Percentiles rank a stretch among this genome's conserved stretches.
These are phyloP conservation scores for Metridium senile DNA, from an alignment of 92 coral and sea anemone species.

Conservation along the genomic window DNA sequence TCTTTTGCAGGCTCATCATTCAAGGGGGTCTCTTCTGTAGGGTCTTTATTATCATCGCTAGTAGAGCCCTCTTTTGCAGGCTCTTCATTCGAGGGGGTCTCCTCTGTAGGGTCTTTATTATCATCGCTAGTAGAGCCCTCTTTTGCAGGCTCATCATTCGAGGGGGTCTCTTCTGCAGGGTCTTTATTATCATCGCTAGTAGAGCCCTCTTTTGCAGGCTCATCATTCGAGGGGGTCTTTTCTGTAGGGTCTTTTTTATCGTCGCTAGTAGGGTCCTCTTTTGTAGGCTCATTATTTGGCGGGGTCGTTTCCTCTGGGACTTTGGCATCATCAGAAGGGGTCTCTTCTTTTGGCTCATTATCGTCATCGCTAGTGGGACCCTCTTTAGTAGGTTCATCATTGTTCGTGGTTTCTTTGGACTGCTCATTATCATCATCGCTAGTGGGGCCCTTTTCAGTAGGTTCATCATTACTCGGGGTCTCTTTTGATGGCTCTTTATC, in stretches of 20 bases:
- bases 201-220: neutral
- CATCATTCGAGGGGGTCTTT: neutral
- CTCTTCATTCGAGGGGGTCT: neutral
- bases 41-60: neutral
- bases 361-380: neutral
- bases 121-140: neutral
- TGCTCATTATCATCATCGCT: constrained; percentile 14
- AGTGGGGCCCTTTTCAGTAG: neutral
- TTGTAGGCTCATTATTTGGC: constrained; percentile 1
- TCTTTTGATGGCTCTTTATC: no score
- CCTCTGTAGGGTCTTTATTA: neutral
- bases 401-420: no score
- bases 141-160: neutral
- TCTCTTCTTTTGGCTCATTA: neutral
- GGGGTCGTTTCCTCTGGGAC: neutral
- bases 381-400: no score
- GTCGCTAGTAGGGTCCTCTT: neutral
- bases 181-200: constrained; percentile 11
- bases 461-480: neutral
- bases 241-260: neutral
- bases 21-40: neutral
- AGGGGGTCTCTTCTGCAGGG: neutral
- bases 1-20: constrained; percentile 10
- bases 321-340: constrained; percentile 4
- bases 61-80: constrained; percentile 3